Percentiles rank a stretch among this genome's conserved stretches.
Conservation (phyloP, 2,113 vertebrate genomes). For the Epinephelus cyanopodus region DNA sequence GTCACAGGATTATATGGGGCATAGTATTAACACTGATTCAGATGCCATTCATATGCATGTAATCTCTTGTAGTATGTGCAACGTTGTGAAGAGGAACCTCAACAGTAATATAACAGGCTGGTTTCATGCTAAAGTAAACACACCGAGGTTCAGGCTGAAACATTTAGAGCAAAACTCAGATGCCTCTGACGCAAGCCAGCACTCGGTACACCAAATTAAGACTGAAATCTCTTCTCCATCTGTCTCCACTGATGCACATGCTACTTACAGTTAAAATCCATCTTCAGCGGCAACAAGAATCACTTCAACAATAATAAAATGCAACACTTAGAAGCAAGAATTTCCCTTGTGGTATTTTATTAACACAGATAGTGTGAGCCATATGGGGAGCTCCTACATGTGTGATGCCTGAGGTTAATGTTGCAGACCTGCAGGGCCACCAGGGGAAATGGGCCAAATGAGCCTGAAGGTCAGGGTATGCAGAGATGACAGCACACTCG, state of each 20-base stretch:
- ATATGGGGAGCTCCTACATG: background rate
- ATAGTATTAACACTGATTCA: constrained; percentile 10
- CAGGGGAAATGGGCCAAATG: background rate
- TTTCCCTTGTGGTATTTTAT: background rate
- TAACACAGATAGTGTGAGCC: background rate
- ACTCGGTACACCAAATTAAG: background rate
- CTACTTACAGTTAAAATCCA: background rate
- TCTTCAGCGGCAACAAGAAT: background rate
- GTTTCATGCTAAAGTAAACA: constrained; percentile 1
- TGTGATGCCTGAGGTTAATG: background rate
- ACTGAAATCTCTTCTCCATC: constrained; percentile 21
- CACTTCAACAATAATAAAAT: background rate
- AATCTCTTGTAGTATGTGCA: background rate
- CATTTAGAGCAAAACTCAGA: background rate
- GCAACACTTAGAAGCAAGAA: background rate
- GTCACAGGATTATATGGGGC: constrained; percentile 36
- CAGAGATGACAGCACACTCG: background rate
- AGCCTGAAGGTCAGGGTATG: background rate
- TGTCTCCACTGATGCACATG: background rate
- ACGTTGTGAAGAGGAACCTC: background rate
- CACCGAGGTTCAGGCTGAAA: background rate
- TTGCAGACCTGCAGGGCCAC: background rate
- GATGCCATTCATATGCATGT: background rate
- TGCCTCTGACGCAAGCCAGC: background rate
- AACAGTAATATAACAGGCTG: background rate